phyloP scores from a whole-genome alignment of 2,113 vertebrate species.

The Herpailurus yagouaroundi region DNA sequence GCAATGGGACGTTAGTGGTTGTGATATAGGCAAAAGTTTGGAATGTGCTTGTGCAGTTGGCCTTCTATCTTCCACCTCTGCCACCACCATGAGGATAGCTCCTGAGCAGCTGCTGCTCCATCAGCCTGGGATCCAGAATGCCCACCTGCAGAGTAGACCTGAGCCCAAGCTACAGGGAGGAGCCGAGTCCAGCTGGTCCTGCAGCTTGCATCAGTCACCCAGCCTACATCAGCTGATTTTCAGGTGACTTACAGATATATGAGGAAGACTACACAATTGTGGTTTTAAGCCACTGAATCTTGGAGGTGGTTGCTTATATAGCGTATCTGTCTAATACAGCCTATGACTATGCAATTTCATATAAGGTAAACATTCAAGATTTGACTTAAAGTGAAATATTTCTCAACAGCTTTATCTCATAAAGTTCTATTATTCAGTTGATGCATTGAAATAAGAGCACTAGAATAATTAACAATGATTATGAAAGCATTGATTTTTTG shows the following conservation, averaged over 20 bases:
- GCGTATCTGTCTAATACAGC: neutral
- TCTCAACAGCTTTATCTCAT: neutral
- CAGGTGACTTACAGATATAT: neutral
- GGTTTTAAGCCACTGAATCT: conserved; percentile 3
- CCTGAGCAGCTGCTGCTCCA: neutral
- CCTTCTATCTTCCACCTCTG: neutral
- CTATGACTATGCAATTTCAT: neutral
- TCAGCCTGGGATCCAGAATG: neutral
- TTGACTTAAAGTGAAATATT: conserved; percentile 22
- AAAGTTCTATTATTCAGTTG: neutral
- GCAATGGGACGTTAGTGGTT: neutral
- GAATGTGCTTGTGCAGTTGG: neutral
- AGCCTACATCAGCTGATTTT: neutral
- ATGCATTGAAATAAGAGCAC: neutral
- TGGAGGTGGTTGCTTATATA: neutral
- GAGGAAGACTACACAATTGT: neutral
- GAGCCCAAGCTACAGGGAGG: neutral
- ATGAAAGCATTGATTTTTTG: neutral
- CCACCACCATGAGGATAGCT: neutral
- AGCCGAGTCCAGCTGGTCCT: neutral
- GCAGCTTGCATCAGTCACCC: neutral
- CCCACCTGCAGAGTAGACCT: neutral
- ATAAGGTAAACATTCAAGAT: neutral
- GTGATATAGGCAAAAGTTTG: neutral
- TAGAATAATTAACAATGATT: neutral